phyloP scores from a whole-genome alignment of 2,888 invertebrate species.

The Polymixis flavicincta region DNA sequence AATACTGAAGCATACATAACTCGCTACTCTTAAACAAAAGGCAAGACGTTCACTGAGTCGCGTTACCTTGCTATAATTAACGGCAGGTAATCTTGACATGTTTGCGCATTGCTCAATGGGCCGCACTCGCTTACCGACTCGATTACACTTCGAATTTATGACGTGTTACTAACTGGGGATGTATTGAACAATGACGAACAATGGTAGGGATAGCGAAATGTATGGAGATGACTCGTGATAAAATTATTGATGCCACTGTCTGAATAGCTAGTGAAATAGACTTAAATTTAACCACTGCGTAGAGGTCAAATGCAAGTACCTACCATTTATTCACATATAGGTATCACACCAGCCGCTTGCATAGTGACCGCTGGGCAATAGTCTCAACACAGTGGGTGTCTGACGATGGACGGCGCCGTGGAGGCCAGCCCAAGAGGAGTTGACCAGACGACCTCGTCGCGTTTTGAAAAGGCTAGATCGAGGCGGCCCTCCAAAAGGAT shows the following conservation, averaged over 20 bases:
- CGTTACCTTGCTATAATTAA: conserved; percentile 45
- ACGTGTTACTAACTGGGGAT: conserved; percentile 44
- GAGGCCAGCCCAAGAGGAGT: too few species aligned
- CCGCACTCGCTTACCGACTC: conserved; percentile 46
- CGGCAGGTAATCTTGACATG: conserved; percentile 59
- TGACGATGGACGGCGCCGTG: too few species aligned
- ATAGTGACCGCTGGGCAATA: too few species aligned
- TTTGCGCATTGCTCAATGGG: conserved; percentile 59
- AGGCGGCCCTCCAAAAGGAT: too few species aligned
- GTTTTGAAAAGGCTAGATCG: too few species aligned
- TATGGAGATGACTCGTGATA: background rate
- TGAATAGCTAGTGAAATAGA: background rate
- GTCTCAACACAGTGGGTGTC: too few species aligned
- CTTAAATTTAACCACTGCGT: background rate
- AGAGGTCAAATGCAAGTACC: too few species aligned
- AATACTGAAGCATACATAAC: background rate
- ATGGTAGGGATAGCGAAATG: background rate
- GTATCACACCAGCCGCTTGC: too few species aligned
- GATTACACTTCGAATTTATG: conserved; percentile 51
- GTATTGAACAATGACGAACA: conserved; percentile 26
- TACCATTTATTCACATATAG: too few species aligned
- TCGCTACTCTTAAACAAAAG: conserved; percentile 26
- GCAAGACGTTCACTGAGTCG: conserved; percentile 32
- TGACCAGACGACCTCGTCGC: too few species aligned
- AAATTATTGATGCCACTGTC: background rate